These are phyloP conservation scores for Dioctria rufipes DNA, from an alignment of 2,888 invertebrate genomes.

Conservation along the genomic window DNA sequence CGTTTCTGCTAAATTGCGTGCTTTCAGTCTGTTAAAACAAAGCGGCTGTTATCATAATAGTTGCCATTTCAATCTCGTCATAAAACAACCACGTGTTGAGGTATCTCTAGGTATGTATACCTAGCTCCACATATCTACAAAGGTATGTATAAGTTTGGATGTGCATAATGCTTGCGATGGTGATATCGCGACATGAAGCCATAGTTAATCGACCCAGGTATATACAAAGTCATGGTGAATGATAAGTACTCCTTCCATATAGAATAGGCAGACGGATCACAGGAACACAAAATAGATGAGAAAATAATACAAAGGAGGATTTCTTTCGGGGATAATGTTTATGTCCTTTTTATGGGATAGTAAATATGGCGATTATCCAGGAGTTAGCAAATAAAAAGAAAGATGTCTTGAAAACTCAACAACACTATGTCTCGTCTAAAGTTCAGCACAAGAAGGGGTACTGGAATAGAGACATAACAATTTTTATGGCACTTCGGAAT, in stretches of 20 bases:
- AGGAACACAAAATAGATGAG: slow-evolving; percentile 3
- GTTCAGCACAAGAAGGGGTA: slow-evolving; percentile 23
- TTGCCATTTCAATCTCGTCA: slow-evolving; percentile 54
- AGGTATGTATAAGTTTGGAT: background rate
- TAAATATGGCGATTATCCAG: slow-evolving; percentile 51
- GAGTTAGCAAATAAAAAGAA: slow-evolving; percentile 50
- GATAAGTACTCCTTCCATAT: slow-evolving; percentile 17
- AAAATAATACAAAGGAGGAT: slow-evolving; percentile 25
- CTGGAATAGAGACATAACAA: slow-evolving; percentile 45
- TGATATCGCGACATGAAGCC: slow-evolving; percentile 20
- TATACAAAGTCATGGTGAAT: background rate
- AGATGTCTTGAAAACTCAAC: slow-evolving; percentile 40
- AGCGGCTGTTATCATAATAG: slow-evolving; percentile 52
- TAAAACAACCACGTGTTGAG: slow-evolving; percentile 54
- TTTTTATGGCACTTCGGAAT: slow-evolving; percentile 43
- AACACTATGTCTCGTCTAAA: slow-evolving; percentile 13
- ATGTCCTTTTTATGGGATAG: slow-evolving; percentile 43
- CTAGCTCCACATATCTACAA: background rate
- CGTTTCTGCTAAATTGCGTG: slow-evolving; percentile 47
- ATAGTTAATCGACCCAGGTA: slow-evolving; percentile 43
- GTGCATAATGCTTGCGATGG: slow-evolving; percentile 14
- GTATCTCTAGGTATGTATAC: background rate
- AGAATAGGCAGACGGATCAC: background rate
- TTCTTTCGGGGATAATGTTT: slow-evolving; percentile 44
- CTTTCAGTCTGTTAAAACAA: slow-evolving; percentile 49